phyloP scores from a whole-genome alignment of 2,888 invertebrate species.

The Falcaria lacertinaria region DNA sequence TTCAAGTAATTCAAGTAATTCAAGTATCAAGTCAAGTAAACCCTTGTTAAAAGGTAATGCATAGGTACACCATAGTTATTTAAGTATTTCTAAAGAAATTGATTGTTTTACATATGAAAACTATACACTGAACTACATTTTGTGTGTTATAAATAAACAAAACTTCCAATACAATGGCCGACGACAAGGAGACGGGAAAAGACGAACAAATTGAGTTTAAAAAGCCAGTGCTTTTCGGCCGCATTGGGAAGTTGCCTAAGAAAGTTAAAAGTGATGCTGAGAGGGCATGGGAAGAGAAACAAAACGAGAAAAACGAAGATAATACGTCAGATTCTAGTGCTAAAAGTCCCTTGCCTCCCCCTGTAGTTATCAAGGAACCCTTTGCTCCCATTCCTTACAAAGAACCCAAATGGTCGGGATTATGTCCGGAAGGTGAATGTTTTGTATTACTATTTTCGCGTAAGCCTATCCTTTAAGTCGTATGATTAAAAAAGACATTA shows the following conservation, averaged over 20 bases:
- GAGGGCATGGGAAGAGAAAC: slow-evolving; percentile 24
- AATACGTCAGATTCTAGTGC: slow-evolving; percentile 22
- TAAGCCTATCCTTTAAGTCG: too few species aligned
- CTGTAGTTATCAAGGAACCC: slow-evolving; percentile 51
- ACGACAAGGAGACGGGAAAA: slow-evolving; percentile 22
- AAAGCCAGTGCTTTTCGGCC: slow-evolving; percentile 75
- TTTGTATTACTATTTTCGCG: too few species aligned
- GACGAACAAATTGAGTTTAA: slow-evolving; percentile 63
- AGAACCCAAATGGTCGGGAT: slow-evolving; percentile 90
- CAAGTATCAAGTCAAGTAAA: too few species aligned
- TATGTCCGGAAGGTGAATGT: slow-evolving; percentile 75
- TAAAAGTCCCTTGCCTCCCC: slow-evolving; percentile 42
- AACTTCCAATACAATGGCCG: slow-evolving; percentile 24
- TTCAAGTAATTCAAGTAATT: too few species aligned
- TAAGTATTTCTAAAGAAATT: too few species aligned
- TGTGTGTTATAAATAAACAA: too few species aligned
- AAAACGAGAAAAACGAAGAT: slow-evolving; percentile 17
- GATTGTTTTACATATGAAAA: background rate
- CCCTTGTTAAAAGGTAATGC: too few species aligned
- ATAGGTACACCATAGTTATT: too few species aligned
- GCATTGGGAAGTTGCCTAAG: slow-evolving; percentile 74
- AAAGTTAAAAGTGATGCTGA: slow-evolving; percentile 44
- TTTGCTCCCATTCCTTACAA: slow-evolving; percentile 81
- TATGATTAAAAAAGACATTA: too few species aligned
- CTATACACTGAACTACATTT: too few species aligned